phyloP scores from a whole-genome alignment of 64 coral and sea anemone species.

The Stichodactyla helianthus region DNA sequence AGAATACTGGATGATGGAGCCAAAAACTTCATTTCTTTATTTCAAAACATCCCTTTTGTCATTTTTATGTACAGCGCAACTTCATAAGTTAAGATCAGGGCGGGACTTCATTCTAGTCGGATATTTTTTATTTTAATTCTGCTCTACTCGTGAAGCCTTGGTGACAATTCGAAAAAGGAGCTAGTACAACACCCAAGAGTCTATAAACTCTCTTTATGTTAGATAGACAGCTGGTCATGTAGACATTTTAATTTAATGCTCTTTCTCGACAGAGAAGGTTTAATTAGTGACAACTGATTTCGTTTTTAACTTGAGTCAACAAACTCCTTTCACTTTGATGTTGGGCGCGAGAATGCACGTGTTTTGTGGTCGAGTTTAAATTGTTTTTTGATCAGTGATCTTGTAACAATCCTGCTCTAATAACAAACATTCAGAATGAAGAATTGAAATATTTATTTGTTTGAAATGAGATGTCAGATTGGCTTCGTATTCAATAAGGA shows the following conservation, averaged over 20 bases:
- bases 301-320: background rate
- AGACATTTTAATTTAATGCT: background rate
- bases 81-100: no score
- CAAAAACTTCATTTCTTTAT: no score
- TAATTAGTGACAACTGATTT: background rate
- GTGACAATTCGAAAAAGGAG: no score
- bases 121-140: no score
- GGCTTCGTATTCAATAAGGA: background rate
- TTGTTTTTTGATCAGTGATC: constrained; percentile 13
- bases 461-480: background rate
- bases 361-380: background rate
- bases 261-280: background rate
- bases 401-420: background rate
- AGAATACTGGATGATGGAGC: no score
- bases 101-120: no score
- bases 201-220: no score
- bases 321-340: background rate
- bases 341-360: background rate
- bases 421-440: background rate
- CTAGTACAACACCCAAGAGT: no score
- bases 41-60: no score
- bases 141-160: no score
- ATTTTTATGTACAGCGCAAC: no score
- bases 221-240: background rate
- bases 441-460: background rate